Evolutionary conservation across 2,888 invertebrate genomes (phyloP), one percentile per base, ranked within the genome.

Genomic region (Luffia ferchaultella): DNA sequence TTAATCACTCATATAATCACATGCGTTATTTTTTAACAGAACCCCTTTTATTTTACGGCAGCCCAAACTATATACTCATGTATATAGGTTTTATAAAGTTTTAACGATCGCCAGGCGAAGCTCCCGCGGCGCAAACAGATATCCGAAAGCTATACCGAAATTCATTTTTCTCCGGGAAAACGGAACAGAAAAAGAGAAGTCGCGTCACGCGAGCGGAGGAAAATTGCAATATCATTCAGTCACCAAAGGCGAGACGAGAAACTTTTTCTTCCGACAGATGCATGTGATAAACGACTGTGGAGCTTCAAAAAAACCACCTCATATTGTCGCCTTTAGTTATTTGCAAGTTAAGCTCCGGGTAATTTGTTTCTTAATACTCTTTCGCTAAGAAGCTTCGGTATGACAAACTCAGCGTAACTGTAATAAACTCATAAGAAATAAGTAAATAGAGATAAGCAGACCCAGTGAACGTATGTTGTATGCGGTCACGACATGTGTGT

Each of bases 181-280:
- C 59, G 58, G 57, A 54, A 58, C 59, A 61, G 60, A 61, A 56
- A 49, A 54, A 53, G 53, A 57, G 43, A 49, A 53, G 51, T 52
- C 50, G 53, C 55, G 60, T 62, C 63, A 57, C 57, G 60, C 57
- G 56, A 62, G 55, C 56, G 60, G 50, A 50, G 57, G 61, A 60
- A 70, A 68, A 74, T 74, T 65, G 70, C 70, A 70, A 70, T 73
- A 74, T 72, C 73, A 75, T 74, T 70, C 65, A 74, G 73, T 68
- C 63, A 61, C 63, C 61, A 58, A 60, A 63, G 63, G 57, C 59
- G 60, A 20, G 40, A 30, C 30, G 30, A 30, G 30, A 30, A 55
- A 65, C 65, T 62, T 72, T 70, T 71, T 70, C 67, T 59, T 56
- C 53, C 59, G 64, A 60, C 68, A 64, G 71, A 70, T 76, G 71